phyloP scores from a whole-genome alignment of 2,888 invertebrate genomes.

The Phaedon cochleariae region DNA sequence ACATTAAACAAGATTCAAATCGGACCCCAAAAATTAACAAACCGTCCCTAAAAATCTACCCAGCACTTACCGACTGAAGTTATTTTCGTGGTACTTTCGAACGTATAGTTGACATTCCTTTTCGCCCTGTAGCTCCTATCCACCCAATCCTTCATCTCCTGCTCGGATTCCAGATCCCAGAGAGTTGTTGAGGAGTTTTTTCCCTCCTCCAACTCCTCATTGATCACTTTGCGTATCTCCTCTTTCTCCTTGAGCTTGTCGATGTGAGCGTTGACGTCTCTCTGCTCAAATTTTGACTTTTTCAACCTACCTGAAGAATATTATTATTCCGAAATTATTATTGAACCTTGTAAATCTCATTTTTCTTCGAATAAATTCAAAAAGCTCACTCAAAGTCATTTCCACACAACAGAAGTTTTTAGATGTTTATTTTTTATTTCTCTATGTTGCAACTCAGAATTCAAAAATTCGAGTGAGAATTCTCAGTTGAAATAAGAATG shows the following conservation, averaged over 20 bases:
- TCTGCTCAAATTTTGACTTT: conserved; percentile 59
- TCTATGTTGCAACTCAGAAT: too few species aligned
- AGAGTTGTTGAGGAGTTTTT: conserved; percentile 54
- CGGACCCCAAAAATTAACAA: too few species aligned
- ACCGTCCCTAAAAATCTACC: too few species aligned
- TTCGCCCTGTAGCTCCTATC: conserved; percentile 56
- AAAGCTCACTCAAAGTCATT: too few species aligned
- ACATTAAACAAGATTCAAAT: not conserved
- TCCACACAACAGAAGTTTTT: too few species aligned
- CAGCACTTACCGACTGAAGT: conserved; percentile 59
- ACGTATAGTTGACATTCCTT: conserved; percentile 46
- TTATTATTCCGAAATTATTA: too few species aligned
- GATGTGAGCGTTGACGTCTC: conserved; percentile 56
- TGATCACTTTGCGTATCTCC: conserved; percentile 54
- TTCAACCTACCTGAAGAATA: conserved; percentile 45
- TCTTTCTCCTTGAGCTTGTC: conserved; percentile 56
- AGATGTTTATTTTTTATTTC: too few species aligned
- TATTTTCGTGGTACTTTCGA: conserved; percentile 51
- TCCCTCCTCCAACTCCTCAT: conserved; percentile 48
- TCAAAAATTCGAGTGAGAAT: too few species aligned
- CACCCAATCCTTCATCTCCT: conserved; percentile 61
- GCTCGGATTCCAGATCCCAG: conserved; percentile 69
- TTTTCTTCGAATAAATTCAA: too few species aligned
- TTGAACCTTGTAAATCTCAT: too few species aligned
- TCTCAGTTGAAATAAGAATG: too few species aligned